A percentile compares a stretch with the other conserved stretches of the same genome.
Evolutionary conservation across 2,797 vertebrate genomes (phyloP).

Genomic region (Carcharodon carcharias): DNA sequence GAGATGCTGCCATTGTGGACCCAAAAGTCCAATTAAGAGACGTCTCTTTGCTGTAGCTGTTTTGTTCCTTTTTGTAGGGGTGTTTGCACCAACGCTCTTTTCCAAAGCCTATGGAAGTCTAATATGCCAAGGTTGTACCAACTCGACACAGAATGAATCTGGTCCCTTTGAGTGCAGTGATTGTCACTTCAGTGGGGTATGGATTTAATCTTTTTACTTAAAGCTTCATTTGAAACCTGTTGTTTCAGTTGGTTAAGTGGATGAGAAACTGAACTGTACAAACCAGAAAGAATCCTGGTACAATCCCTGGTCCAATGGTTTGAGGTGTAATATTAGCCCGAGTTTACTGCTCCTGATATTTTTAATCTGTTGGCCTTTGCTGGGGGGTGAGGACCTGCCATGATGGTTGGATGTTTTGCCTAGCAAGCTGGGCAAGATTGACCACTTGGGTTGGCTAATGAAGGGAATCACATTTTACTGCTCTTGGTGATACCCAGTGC

Average conservation of each 20-base stretch:
- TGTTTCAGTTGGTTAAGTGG: neutral
- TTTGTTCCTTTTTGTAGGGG: conserved; percentile 57
- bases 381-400: neutral
- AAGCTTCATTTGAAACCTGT: neutral
- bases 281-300: neutral
- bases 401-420: neutral
- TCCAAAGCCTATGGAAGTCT: conserved; percentile 80
- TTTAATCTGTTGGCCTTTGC: neutral
- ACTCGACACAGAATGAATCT: conserved; percentile 57
- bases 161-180: conserved; percentile 67
- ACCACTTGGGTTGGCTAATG: neutral
- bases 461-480: neutral
- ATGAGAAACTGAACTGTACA: neutral
- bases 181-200: conserved; percentile 49
- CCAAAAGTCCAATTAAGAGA: neutral
- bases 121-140: conserved; percentile 72
- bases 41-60: neutral
- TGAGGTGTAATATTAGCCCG: neutral
- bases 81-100: conserved; percentile 80
- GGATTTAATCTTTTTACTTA: no score
- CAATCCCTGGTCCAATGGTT: neutral
- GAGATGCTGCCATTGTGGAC: neutral
- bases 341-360: neutral
- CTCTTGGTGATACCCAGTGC: neutral
- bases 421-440: no score